Percentiles rank a stretch among this genome's conserved stretches.
These are phyloP conservation scores for Ditylenchus weischeri DNA, from an alignment of 2,888 invertebrate species.

Conservation along the genomic window DNA sequence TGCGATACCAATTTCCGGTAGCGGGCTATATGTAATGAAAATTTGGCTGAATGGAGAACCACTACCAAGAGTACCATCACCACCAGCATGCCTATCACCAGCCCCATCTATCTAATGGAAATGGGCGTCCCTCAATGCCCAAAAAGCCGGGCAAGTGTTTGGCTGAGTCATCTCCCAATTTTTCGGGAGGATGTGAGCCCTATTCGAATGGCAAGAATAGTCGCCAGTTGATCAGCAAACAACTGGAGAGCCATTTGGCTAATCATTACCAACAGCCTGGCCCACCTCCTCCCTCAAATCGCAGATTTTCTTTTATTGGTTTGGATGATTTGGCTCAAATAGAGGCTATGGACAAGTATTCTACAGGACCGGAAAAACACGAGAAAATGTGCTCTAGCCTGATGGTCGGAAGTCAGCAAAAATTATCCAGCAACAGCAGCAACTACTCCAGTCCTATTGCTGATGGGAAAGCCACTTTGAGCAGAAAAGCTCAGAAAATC, in stretches of 20 bases:
- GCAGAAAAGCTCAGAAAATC: constrained; percentile 21
- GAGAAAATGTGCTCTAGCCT: not conserved
- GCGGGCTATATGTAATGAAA: too few relatives aligned
- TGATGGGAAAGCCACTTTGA: constrained; percentile 21
- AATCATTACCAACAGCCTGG: constrained; percentile 9
- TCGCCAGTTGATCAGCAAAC: too few relatives aligned
- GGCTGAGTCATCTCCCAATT: too few relatives aligned
- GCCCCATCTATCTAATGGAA: too few relatives aligned
- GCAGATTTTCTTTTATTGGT: constrained; percentile 15
- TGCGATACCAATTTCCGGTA: too few relatives aligned
- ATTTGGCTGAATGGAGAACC: too few relatives aligned
- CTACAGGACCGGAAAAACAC: not conserved
- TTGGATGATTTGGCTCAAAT: not conserved
- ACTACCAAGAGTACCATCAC: too few relatives aligned
- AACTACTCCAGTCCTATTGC: not conserved
- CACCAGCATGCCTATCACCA: too few relatives aligned
- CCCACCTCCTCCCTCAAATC: not conserved
- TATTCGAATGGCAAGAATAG: too few relatives aligned
- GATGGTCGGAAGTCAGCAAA: not conserved
- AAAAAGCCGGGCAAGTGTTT: too few relatives aligned
- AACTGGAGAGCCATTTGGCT: not conserved
- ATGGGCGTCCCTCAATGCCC: too few relatives aligned
- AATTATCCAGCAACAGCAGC: not conserved
- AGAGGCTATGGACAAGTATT: not conserved
- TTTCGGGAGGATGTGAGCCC: too few relatives aligned